phyloP scores from a whole-genome alignment of 2,888 invertebrate genomes.

The Diaphora mendica region DNA sequence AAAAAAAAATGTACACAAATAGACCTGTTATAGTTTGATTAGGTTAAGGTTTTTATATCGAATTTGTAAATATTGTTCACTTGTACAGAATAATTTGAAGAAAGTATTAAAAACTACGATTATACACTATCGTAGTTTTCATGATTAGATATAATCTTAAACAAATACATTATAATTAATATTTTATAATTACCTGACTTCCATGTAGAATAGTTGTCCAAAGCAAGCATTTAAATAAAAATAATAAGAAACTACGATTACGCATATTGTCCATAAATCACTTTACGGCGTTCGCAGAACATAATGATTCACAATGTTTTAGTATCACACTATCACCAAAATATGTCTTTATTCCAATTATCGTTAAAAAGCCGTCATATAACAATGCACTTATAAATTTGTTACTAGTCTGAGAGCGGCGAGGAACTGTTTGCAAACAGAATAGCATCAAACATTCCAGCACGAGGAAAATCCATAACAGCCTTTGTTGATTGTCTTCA shows the following conservation, averaged over 20 bases:
- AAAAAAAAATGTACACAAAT: no score
- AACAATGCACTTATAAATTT: conserved; percentile 24
- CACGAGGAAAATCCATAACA: conserved; percentile 71
- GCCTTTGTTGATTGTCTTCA: conserved; percentile 74
- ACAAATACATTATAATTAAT: background rate
- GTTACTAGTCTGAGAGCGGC: conserved; percentile 30
- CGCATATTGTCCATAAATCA: conserved; percentile 60
- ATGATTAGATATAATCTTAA: background rate
- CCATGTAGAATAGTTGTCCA: conserved; percentile 50
- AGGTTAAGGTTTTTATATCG: no score
- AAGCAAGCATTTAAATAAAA: conserved; percentile 36
- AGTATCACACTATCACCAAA: conserved; percentile 24
- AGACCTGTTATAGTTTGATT: no score
- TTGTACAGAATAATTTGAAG: background rate
- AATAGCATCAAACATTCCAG: conserved; percentile 67
- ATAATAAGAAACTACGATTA: conserved; percentile 46
- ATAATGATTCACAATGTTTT: conserved; percentile 49
- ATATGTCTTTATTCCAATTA: conserved; percentile 19
- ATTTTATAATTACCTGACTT: conserved; percentile 54
- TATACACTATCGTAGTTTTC: no score
- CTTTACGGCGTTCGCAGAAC: conserved; percentile 52
- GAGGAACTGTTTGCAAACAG: conserved; percentile 52
- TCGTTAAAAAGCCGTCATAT: conserved; percentile 15
- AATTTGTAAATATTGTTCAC: no score
- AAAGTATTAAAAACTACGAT: background rate